Base-by-base conservation (phyloP, 2,888 invertebrate genomes). In the Microplitis manilae region DNA sequence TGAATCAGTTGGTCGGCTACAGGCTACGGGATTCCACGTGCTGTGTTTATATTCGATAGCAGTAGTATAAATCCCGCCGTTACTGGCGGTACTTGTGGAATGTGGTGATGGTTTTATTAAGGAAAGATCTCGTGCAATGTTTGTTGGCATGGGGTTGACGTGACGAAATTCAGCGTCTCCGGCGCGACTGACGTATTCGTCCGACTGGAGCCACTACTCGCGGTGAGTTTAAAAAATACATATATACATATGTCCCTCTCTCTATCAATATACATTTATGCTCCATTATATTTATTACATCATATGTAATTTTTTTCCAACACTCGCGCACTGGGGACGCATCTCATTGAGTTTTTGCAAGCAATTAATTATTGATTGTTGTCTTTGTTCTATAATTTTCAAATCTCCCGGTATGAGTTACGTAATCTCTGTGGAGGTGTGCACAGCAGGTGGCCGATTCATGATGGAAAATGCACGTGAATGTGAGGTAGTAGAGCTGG, bases 361-460 rank as follows among this genome's bases (percentile, higher is more conserved):
- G 30, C 2, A 30, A 30, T 30, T 30, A 50, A 8, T 13, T 50
- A 13, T 50, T 1, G 13, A 9, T 9, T 50, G 50, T 50, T 13
- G 50, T 50, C 50, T 50, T 4, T 9, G 61, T 75, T 65, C 67
- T 77, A 73, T 76, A 61, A 73, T 38, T 59, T 62, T 70, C 65
- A 68, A 62, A 71, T 75, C 71, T 74, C 60, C 76, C 81, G 81
- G 84, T 83, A 83, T 83, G 83, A 82, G 82, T 82, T 82, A 81
- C 82, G 84, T 86, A 86, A 86, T 85, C 85, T 85, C 85, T 84
- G 81, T 82, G 80, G 80, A 77, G 81, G 83, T 81, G 82, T 82
- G 81, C 83, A 81, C 83, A 85, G 85, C 86, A 87, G 85, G 86
- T 87, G 86, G 85, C 81, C 83, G 84, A 82, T 84, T 84, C 83